phyloP scores from a whole-genome alignment of 2,797 vertebrate species.

The Echeneis naucrates region DNA sequence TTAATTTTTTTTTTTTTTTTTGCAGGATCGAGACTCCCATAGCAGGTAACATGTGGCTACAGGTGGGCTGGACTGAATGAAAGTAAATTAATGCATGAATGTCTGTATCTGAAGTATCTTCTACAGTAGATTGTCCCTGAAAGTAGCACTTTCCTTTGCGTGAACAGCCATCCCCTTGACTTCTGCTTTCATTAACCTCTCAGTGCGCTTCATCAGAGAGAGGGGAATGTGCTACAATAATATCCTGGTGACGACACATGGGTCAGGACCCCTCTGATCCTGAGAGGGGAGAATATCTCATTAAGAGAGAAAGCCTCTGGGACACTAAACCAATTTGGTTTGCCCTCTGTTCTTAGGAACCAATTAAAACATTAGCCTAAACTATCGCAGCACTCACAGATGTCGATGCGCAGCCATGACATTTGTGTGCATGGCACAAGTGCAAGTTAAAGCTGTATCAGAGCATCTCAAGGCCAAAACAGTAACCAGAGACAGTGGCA shows the following conservation, averaged over 20 bases:
- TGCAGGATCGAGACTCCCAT: not conserved
- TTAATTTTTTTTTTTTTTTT: constrained; percentile 50
- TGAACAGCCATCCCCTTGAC: constrained; percentile 59
- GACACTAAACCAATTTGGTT: constrained; percentile 82
- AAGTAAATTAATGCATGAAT: constrained; percentile 1
- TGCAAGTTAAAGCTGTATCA: constrained; percentile 50
- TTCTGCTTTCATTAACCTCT: constrained; percentile 82
- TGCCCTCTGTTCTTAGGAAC: constrained; percentile 81
- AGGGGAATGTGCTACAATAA: constrained; percentile 69
- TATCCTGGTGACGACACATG: constrained; percentile 76
- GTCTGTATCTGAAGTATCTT: too few relatives aligned
- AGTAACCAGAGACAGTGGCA: constrained; percentile 41
- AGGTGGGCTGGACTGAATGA: constrained; percentile 5
- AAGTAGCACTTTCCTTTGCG: constrained; percentile 27
- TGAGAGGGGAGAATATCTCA: constrained; percentile 82
- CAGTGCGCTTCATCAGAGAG: constrained; percentile 62
- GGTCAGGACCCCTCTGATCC: constrained; percentile 82
- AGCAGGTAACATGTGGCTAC: not conserved
- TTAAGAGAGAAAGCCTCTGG: constrained; percentile 81
- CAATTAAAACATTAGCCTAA: constrained; percentile 85
- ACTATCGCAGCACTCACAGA: constrained; percentile 71
- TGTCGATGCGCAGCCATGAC: constrained; percentile 69
- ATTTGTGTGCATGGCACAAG: constrained; percentile 42
- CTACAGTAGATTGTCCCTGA: constrained; percentile 2
- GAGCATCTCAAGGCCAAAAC: constrained; percentile 52